Percentiles rank a stretch among this genome's conserved stretches.
Evolutionary conservation across 2,797 vertebrate genomes (phyloP).

Genomic region (Thamnophis elegans): DNA sequence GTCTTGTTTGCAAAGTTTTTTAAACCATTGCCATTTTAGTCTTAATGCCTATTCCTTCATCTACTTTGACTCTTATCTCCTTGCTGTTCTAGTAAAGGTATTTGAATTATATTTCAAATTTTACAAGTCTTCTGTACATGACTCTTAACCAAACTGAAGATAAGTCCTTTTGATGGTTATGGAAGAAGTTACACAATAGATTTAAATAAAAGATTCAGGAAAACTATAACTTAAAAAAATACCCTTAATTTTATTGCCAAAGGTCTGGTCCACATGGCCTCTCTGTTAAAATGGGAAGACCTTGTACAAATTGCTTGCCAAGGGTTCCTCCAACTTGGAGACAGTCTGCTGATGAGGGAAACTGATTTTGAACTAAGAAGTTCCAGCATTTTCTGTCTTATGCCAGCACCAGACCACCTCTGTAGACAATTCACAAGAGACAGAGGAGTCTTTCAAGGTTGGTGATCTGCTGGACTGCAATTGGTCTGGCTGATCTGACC

Average conservation of each 20-base stretch:
- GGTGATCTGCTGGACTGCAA: background rate
- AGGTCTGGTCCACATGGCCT: background rate
- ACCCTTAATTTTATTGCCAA: background rate
- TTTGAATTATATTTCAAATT: background rate
- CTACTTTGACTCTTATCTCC: background rate
- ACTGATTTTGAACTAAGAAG: background rate
- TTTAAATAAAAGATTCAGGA: slow-evolving; percentile 15
- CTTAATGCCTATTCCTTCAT: no score
- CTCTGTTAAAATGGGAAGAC: background rate
- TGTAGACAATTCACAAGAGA: background rate
- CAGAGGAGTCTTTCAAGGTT: background rate
- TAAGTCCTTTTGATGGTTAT: slow-evolving; percentile 11
- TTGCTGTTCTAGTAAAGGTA: background rate
- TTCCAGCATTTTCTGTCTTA: background rate
- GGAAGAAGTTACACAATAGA: background rate
- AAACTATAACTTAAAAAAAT: slow-evolving; percentile 40
- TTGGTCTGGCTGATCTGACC: background rate
- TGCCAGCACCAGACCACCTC: background rate
- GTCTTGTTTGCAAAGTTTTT: background rate
- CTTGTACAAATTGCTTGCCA: background rate
- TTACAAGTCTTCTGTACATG: slow-evolving; percentile 32
- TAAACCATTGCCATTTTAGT: background rate
- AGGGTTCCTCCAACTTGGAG: background rate
- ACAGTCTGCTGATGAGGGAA: background rate
- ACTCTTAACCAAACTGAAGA: background rate